Conservation (phyloP, 1,140 invertebrate genomes). For the Melanaphis sacchari region DNA sequence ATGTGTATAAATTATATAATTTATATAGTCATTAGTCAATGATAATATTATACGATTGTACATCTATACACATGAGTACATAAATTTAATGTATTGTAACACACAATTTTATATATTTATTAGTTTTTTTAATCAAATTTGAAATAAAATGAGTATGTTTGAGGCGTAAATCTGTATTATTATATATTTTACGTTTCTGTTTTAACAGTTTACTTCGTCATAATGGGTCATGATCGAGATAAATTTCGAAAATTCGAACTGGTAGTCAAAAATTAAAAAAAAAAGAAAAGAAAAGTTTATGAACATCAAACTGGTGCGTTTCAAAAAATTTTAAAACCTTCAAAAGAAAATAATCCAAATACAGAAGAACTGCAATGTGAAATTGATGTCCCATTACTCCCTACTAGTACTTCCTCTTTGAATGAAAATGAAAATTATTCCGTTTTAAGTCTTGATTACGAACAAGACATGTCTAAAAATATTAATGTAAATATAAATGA, state of each 20-base stretch:
- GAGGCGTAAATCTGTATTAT: no score
- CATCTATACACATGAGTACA: neutral
- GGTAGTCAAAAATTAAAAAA: neutral
- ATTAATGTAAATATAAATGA: neutral
- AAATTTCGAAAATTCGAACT: neutral
- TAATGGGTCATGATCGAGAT: neutral
- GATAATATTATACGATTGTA: conserved; percentile 13
- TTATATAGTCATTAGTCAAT: no score
- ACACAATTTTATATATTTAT: no score
- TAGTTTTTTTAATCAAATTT: no score
- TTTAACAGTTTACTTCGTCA: neutral
- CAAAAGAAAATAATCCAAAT: conserved; percentile 18
- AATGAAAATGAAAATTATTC: no score
- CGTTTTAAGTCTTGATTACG: no score
- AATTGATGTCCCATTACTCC: neutral
- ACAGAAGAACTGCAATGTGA: neutral
- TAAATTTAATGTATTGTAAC: no score
- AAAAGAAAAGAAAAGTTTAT: neutral
- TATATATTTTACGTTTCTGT: neutral
- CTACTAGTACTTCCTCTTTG: conserved; percentile 15
- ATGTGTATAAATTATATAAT: no score
- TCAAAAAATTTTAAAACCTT: neutral
- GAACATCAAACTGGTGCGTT: neutral
- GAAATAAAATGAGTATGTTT: no score
- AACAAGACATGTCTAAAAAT: no score